A percentile compares a stretch with the other conserved stretches of the same genome.
These are phyloP conservation scores for Pseudonaja textilis DNA, from an alignment of 2,113 vertebrate species.

Conservation along the genomic window DNA sequence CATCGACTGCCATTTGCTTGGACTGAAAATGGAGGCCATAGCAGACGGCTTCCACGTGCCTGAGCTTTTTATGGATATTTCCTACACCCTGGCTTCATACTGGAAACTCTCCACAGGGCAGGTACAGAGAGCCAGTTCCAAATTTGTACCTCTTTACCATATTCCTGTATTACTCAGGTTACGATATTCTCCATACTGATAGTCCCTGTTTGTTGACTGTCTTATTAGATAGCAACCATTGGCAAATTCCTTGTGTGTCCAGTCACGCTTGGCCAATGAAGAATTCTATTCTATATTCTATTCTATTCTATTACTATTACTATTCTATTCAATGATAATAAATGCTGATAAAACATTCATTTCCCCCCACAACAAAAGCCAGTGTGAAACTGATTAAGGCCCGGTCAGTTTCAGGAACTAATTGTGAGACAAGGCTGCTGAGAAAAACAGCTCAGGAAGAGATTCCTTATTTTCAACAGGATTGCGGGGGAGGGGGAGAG, in stretches of 20 bases:
- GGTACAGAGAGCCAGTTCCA: neutral
- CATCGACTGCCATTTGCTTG: slow-evolving; percentile 79
- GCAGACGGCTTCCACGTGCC: slow-evolving; percentile 78
- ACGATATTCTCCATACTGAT: neutral
- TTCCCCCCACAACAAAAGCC: neutral
- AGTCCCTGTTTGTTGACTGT: neutral
- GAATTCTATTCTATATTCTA: too few relatives aligned
- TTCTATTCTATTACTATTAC: too few relatives aligned
- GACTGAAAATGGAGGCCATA: slow-evolving; percentile 81
- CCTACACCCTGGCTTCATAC: slow-evolving; percentile 80
- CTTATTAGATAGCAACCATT: neutral
- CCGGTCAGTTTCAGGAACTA: neutral
- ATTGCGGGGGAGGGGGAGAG: too few relatives aligned
- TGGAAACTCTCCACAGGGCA: slow-evolving; percentile 80
- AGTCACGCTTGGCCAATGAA: too few relatives aligned
- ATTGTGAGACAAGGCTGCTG: neutral
- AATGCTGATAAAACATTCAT: neutral
- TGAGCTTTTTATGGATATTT: slow-evolving; percentile 82
- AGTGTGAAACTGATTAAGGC: neutral
- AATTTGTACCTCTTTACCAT: neutral
- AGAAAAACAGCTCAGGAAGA: neutral
- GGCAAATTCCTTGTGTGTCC: neutral
- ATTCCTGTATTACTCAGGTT: neutral
- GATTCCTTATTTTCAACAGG: neutral
- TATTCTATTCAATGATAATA: neutral